A percentile compares a stretch with the other conserved stretches of the same genome.
These are phyloP conservation scores for Parasteatoda lunata DNA, from an alignment of 2,888 invertebrate species.

Conservation along the genomic window DNA sequence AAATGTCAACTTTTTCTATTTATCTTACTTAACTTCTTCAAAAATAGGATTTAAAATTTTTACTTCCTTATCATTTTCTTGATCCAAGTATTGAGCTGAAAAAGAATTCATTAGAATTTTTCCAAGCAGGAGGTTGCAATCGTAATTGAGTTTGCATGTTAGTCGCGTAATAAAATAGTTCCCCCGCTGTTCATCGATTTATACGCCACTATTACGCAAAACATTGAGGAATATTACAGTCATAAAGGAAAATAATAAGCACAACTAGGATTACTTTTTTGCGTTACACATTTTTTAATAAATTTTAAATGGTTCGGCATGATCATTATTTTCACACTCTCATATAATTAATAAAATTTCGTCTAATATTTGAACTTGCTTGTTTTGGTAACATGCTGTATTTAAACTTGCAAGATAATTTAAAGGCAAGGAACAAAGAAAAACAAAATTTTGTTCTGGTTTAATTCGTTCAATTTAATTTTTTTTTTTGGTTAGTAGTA, in stretches of 20 bases:
- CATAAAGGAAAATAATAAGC: neutral
- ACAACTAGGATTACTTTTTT: too few species aligned
- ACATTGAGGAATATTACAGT: constrained; percentile 8
- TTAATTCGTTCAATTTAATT: too few species aligned
- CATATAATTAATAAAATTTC: too few species aligned
- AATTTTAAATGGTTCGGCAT: neutral
- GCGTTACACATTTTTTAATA: too few species aligned
- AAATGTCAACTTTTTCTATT: constrained; percentile 48
- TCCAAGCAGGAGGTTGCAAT: constrained; percentile 53
- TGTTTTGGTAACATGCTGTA: too few species aligned
- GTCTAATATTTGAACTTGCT: too few species aligned
- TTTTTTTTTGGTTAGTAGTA: too few species aligned
- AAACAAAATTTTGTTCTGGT: too few species aligned
- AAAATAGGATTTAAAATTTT: constrained; percentile 32
- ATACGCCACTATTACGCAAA: constrained; percentile 40
- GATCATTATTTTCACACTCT: neutral
- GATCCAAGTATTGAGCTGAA: constrained; percentile 26
- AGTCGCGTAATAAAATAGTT: constrained; percentile 60
- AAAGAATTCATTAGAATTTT: constrained; percentile 61
- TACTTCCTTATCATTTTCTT: constrained; percentile 21
- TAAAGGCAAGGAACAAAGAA: too few species aligned
- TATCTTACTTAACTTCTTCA: constrained; percentile 51
- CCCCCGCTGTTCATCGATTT: constrained; percentile 63
- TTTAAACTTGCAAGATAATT: too few species aligned
- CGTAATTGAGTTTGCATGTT: constrained; percentile 66